A percentile compares a stretch with the other conserved stretches of the same genome.
Conservation (phyloP, 30 jellyfish, hydroid and myxozoan genomes). For the Aurelia aurita complex sp. Pacific region DNA sequence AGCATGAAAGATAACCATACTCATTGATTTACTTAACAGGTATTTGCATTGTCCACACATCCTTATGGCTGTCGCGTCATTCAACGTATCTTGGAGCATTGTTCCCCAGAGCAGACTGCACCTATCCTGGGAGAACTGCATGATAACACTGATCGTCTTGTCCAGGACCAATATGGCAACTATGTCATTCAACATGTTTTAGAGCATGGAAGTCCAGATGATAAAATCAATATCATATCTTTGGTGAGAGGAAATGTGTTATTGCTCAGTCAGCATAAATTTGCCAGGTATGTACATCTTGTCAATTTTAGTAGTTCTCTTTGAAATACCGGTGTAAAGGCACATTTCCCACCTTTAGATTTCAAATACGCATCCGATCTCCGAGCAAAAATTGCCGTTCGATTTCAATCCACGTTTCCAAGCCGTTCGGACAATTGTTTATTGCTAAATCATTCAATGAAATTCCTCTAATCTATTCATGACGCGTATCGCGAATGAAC, state of each 20-base stretch:
- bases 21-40: slow-evolving; percentile 27
- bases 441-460: too few relatives aligned
- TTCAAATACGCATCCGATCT: too few relatives aligned
- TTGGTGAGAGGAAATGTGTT: slow-evolving; percentile 95
- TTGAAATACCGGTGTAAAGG: neutral
- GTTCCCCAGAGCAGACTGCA: slow-evolving; percentile 94
- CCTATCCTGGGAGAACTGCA: slow-evolving; percentile 90
- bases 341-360: too few relatives aligned
- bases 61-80: slow-evolving; percentile 99
- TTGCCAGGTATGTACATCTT: slow-evolving; percentile 86
- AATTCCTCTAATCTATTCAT: too few relatives aligned
- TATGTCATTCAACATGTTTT: slow-evolving; percentile 98
- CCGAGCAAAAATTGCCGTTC: too few relatives aligned
- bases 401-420: too few relatives aligned
- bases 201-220: slow-evolving; percentile 99
- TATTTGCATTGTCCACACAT: slow-evolving; percentile 97
- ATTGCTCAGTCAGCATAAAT: slow-evolving; percentile 96
- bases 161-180: slow-evolving; percentile 99
- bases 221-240: slow-evolving; percentile 71
- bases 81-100: slow-evolving; percentile 98
- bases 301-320: neutral
- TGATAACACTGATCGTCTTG: slow-evolving; percentile 94
- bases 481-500: too few relatives aligned
- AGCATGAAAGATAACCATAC: too few relatives aligned
- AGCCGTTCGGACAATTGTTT: too few relatives aligned